Evolutionary conservation across 2,113 vertebrate species (phyloP).

Genomic region (Gymnobelideus leadbeateri): DNA sequence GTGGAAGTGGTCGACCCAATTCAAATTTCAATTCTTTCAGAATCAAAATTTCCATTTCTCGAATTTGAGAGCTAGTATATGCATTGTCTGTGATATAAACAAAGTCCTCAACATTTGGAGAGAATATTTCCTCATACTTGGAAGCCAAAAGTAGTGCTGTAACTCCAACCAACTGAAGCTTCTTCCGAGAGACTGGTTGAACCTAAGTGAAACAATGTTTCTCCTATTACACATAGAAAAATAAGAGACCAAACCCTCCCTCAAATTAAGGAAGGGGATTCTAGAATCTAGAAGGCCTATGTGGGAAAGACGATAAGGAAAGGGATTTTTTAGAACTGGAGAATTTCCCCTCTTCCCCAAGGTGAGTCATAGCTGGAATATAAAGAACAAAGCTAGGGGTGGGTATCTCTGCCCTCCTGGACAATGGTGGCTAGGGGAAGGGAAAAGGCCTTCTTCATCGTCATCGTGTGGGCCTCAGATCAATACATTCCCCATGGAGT

Average conservation of each 20-base stretch:
- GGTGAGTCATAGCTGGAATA: neutral
- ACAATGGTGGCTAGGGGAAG: neutral
- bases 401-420: neutral
- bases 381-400: neutral
- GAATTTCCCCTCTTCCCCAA: neutral
- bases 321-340: neutral
- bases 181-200: conserved; percentile 89
- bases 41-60: conserved; percentile 92
- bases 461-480: neutral
- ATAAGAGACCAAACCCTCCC: neutral
- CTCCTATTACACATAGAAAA: neutral
- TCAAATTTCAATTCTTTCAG: conserved; percentile 89
- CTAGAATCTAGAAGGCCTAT: neutral
- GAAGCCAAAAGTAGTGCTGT: conserved; percentile 93
- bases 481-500: neutral
- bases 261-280: neutral
- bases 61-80: conserved; percentile 90
- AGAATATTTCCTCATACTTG: conserved; percentile 95
- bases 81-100: conserved; percentile 95
- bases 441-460: neutral
- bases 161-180: conserved; percentile 94
- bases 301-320: neutral
- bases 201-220: conserved; percentile 80
- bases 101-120: conserved; percentile 92
- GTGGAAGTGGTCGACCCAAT: conserved; percentile 92